Conservation (phyloP, 92 coral and sea anemone genomes). For the Palythoa grandis region DNA sequence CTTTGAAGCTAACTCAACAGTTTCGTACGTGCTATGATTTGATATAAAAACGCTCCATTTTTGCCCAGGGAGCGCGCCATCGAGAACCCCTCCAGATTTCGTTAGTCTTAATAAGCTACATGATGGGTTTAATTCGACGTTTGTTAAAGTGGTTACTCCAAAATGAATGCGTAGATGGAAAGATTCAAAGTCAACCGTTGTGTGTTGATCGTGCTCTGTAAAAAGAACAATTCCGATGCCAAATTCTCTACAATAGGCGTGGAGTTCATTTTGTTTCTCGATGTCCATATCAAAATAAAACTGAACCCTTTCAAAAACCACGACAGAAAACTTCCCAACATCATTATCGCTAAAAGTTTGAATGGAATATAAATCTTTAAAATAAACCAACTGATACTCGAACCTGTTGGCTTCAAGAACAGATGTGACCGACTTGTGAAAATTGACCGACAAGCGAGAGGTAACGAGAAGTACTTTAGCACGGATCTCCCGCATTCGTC, state of each 20-base stretch:
- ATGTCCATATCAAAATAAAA: slow-evolving; percentile 61
- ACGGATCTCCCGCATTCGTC: slow-evolving; percentile 16
- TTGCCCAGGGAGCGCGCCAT: slow-evolving; percentile 55
- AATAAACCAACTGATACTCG: slow-evolving; percentile 66
- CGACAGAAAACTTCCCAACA: slow-evolving; percentile 66
- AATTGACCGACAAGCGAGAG: slow-evolving; percentile 61
- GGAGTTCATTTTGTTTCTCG: slow-evolving; percentile 60
- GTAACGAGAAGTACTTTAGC: slow-evolving; percentile 63
- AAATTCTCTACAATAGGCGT: slow-evolving; percentile 72
- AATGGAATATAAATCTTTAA: slow-evolving; percentile 57
- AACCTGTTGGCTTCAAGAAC: slow-evolving; percentile 85
- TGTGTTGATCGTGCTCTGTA: slow-evolving; percentile 64
- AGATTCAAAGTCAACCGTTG: slow-evolving; percentile 35
- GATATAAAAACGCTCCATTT: slow-evolving; percentile 75
- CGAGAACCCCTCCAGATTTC: slow-evolving; percentile 82
- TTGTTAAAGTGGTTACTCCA: slow-evolving; percentile 61
- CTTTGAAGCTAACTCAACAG: slow-evolving; percentile 64
- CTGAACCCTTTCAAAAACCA: slow-evolving; percentile 86
- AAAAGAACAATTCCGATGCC: slow-evolving; percentile 79
- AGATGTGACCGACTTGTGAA: slow-evolving; percentile 67
- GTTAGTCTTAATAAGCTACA: slow-evolving; percentile 79
- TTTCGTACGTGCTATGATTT: slow-evolving; percentile 83
- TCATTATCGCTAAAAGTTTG: slow-evolving; percentile 63
- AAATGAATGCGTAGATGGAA: slow-evolving; percentile 59
- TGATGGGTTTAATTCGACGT: slow-evolving; percentile 73